Conservation (phyloP, 64 coral and sea anemone species). For the Cladopsammia gracilis region DNA sequence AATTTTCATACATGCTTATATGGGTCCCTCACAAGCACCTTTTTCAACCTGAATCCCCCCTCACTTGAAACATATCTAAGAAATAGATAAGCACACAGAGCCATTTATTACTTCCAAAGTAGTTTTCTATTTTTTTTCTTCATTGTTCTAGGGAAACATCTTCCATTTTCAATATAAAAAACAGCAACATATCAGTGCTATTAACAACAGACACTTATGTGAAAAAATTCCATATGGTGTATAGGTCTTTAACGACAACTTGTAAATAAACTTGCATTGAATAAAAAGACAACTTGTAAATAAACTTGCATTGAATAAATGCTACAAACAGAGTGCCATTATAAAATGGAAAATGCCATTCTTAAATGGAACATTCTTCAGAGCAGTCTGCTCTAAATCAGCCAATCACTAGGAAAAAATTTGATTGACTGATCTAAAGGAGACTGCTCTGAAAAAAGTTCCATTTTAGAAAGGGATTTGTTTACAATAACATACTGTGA, state of each 20-base stretch:
- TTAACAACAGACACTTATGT: not conserved
- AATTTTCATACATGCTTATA: slow-evolving; percentile 21
- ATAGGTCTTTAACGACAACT: slow-evolving; percentile 15
- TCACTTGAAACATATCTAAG: slow-evolving; percentile 10
- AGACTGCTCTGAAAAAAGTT: not conserved
- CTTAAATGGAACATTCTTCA: slow-evolving; percentile 18
- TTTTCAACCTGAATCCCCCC: not conserved
- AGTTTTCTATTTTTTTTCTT: slow-evolving; percentile 1
- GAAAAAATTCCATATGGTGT: not conserved
- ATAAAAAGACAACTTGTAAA: slow-evolving; percentile 4
- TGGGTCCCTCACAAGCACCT: not conserved
- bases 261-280: slow-evolving; percentile 16
- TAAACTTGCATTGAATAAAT: slow-evolving; percentile 18
- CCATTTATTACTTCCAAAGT: slow-evolving; percentile 17
- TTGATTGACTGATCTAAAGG: slow-evolving; percentile 12
- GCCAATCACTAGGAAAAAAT: slow-evolving; percentile 20
- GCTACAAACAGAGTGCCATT: slow-evolving; percentile 1
- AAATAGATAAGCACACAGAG: slow-evolving; percentile 17
- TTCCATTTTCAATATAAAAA: slow-evolving; percentile 12
- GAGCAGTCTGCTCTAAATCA: slow-evolving; percentile 16
- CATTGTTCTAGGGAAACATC: not conserved
- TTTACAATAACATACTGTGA: no score
- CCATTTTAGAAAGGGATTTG: no score
- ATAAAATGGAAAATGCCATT: slow-evolving; percentile 5
- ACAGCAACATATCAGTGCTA: not conserved